Base-by-base conservation (phyloP, 2,888 invertebrate genomes). In the Philonicus albiceps region DNA sequence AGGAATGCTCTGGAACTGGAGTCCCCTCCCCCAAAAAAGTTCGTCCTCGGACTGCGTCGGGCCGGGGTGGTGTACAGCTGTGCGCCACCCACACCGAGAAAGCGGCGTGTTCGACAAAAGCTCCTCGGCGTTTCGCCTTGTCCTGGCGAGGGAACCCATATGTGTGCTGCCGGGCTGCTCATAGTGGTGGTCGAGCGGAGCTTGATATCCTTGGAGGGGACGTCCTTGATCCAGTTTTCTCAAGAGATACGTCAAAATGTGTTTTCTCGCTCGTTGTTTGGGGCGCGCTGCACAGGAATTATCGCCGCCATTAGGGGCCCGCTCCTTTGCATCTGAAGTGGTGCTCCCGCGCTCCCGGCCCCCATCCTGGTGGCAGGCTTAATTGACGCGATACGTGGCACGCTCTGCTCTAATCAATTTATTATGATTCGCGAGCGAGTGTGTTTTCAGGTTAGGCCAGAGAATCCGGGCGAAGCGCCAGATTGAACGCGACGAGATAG, bases 201-300 rank as follows among this genome's bases (percentile, higher is more conserved):
- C 64, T 53, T 55, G 31, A 31, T 55, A 55, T 34, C 55, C 37
- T 81, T 53, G 81, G 22, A 64, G 22, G 55, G 55, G 27, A 81
- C 34, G 81, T 81, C 81, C 81, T 81, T 81, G 81, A 81, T 81
- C 81, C 81, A 81, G 30, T 81, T 81, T 81, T 22, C 81, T 81
- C 81, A 64, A 81, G 81, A 81, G 81, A 81, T 81, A 55, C 81
- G 34, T 53, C 8, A 53, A 80, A 80, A 73, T 30, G 13, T 73
- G 49, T 49, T 49, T 49, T 49, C n/a, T n/a, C 49, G 49, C 49
- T 49, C 49, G 49, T 49, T 49, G 49, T 49, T 4, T 43, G 40
- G 16, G 40, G 16, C 16, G 49, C n/a, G 1, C 4, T 73, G 73
- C 80, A 49, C 53, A 55, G 30, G 53, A 53, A 80, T 81, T 81